Evolutionary conservation across 2,888 invertebrate genomes (phyloP), one percentile per base, ranked within the genome.

Genomic region (Eristalinus sepulchralis): DNA sequence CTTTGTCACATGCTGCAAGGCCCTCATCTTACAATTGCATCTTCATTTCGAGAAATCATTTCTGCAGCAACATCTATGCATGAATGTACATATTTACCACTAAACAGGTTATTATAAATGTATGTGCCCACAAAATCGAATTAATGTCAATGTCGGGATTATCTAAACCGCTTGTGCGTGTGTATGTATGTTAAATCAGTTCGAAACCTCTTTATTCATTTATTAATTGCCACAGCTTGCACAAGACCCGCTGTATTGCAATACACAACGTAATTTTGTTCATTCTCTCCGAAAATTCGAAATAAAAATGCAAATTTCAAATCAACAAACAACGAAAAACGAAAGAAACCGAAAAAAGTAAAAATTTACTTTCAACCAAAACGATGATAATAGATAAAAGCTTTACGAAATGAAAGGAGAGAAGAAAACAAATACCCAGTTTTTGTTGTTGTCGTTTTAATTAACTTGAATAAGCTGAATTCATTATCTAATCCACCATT

Each of bases 81-180:
- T 47, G 47, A 8, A 39, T 39, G 39, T 39, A 47, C n/a, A 47
- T 47, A 47, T n/a, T 47, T 39, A n/a, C 17, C 47, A 17, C 17
- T 59, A 55, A 71, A 53, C 34, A 47, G 33, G 47, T 57, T 60
- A 34, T 34, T 67, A 60, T 59, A 9, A 55, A 68, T 55, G 27
- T 68, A 20, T 68, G 4, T 72, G 63, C 60, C 55, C 64, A 66
- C 36, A 66, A 27, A 27, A 59, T 55, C 33, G 73, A 76, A 84
- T 76, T 84, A 76, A 59, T 84, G 84, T 84, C 84, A 80, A 84
- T 84, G 84, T 84, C 84, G 62, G 47, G 47, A 59, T 80, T 71
- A 83, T 59, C 73, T 79, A 75, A 80, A 63, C 59, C 60, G 39
- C 64, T 71, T 71, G 24, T 47, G 5, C n/a, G 47, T 47, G 47